phyloP scores from a whole-genome alignment of 2,113 vertebrate genomes.

The Tachuris rubrigastra region DNA sequence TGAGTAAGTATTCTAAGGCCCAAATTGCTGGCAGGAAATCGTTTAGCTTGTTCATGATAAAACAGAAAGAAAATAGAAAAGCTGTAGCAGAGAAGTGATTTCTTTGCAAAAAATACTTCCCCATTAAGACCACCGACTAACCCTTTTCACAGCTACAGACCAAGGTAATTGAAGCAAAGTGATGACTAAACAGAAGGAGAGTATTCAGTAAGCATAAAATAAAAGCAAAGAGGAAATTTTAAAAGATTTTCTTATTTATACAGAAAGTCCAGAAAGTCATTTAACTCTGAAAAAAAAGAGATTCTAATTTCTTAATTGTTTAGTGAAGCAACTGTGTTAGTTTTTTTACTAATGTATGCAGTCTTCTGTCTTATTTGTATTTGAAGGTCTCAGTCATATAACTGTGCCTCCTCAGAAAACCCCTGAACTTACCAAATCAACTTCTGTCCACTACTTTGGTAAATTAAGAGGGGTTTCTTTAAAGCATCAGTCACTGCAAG shows the following conservation, averaged over 20 bases:
- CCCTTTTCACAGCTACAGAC: neutral
- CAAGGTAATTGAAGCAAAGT: constrained; percentile 6
- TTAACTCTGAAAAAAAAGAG: neutral
- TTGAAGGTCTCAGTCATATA: neutral
- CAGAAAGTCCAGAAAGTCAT: neutral
- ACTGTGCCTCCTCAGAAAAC: neutral
- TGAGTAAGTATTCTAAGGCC: neutral
- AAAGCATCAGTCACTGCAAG: neutral
- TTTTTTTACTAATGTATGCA: neutral
- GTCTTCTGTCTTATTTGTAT: neutral
- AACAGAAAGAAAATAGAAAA: constrained; percentile 44
- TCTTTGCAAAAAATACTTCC: constrained; percentile 56
- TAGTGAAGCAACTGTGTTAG: neutral
- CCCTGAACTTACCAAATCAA: neutral
- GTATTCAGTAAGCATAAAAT: constrained; percentile 10
- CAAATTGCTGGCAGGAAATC: neutral
- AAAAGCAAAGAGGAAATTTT: constrained; percentile 15
- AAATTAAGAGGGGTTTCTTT: neutral
- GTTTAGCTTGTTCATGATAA: constrained; percentile 32
- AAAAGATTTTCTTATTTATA: neutral
- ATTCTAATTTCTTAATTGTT: neutral
- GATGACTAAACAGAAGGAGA: constrained; percentile 24
- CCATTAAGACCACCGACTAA: neutral
- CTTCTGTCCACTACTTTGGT: neutral
- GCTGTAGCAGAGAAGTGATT: constrained; percentile 17